phyloP scores from a whole-genome alignment of 2,888 invertebrate genomes.

The Conchocele bisecta region DNA sequence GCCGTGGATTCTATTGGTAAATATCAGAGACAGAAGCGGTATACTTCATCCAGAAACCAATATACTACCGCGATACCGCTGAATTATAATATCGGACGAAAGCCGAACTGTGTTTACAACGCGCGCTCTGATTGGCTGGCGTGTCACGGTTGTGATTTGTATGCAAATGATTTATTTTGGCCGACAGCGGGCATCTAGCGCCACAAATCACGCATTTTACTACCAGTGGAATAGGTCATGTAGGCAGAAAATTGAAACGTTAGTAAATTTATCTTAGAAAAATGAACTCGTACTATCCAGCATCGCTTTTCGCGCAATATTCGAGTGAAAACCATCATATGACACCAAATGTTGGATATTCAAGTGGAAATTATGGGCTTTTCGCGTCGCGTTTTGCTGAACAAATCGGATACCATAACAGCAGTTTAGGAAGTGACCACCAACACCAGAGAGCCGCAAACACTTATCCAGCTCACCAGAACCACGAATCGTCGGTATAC shows the following conservation, averaged over 20 bases:
- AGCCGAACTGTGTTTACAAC: slow-evolving; percentile 59
- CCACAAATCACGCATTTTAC: slow-evolving; percentile 77
- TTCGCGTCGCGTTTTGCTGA: slow-evolving; percentile 75
- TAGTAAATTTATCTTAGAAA: slow-evolving; percentile 71
- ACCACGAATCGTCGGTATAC: slow-evolving; percentile 56
- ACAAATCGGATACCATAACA: slow-evolving; percentile 69
- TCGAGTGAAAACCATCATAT: slow-evolving; percentile 75
- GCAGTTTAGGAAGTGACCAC: slow-evolving; percentile 60
- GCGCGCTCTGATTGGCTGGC: slow-evolving; percentile 70
- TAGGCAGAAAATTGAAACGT: slow-evolving; percentile 73
- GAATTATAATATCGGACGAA: too few relatives aligned
- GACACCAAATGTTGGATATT: slow-evolving; percentile 71
- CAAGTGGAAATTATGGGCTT: slow-evolving; percentile 73
- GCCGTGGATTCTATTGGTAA: too few relatives aligned
- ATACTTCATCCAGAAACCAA: too few relatives aligned
- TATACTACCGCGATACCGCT: too few relatives aligned
- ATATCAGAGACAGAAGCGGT: too few relatives aligned
- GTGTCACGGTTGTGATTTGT: slow-evolving; percentile 65
- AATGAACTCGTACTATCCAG: slow-evolving; percentile 79
- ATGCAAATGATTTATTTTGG: slow-evolving; percentile 77
- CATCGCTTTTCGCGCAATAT: slow-evolving; percentile 78
- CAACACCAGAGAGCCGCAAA: slow-evolving; percentile 63
- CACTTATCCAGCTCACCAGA: slow-evolving; percentile 65
- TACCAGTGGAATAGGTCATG: slow-evolving; percentile 74
- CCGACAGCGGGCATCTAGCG: slow-evolving; percentile 72